phyloP scores from a whole-genome alignment of 2,797 vertebrate genomes.

The Caiman crocodilus region DNA sequence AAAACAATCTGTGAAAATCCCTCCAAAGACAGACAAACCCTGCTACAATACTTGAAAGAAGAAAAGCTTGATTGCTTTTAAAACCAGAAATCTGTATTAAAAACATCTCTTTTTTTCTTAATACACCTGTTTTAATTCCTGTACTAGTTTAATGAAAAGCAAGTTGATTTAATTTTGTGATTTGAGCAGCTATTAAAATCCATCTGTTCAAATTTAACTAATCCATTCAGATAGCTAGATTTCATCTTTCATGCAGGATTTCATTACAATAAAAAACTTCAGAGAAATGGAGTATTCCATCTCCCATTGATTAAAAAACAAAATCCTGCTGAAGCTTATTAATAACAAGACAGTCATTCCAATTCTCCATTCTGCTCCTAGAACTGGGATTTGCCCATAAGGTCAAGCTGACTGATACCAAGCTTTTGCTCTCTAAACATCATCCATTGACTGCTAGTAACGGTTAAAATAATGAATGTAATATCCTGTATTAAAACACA shows the following conservation, averaged over 20 bases:
- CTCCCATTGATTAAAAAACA: background rate
- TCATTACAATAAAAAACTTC: slow-evolving; percentile 47
- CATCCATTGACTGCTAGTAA: slow-evolving; percentile 40
- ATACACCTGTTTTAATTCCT: slow-evolving; percentile 74
- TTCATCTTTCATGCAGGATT: slow-evolving; percentile 69
- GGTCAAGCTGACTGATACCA: background rate
- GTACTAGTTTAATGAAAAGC: slow-evolving; percentile 73
- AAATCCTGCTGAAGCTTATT: background rate
- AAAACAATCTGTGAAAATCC: background rate
- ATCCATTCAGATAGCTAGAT: slow-evolving; percentile 51
- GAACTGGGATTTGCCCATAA: background rate
- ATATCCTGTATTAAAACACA: slow-evolving; percentile 18
- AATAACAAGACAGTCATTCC: background rate
- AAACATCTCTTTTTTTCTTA: slow-evolving; percentile 68
- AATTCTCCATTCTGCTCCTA: background rate
- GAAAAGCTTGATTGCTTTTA: slow-evolving; percentile 66
- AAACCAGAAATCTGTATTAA: slow-evolving; percentile 72
- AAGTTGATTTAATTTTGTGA: slow-evolving; percentile 74
- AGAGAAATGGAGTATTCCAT: slow-evolving; percentile 47
- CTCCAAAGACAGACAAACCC: slow-evolving; percentile 15
- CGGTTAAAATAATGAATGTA: slow-evolving; percentile 20
- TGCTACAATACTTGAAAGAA: slow-evolving; percentile 57
- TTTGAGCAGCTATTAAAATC: slow-evolving; percentile 76
- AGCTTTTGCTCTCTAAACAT: slow-evolving; percentile 11
- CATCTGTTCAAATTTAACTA: slow-evolving; percentile 75